A percentile compares a stretch with the other conserved stretches of the same genome.
phyloP scores from a whole-genome alignment of 2,888 invertebrate genomes.

The Furcula furcula region DNA sequence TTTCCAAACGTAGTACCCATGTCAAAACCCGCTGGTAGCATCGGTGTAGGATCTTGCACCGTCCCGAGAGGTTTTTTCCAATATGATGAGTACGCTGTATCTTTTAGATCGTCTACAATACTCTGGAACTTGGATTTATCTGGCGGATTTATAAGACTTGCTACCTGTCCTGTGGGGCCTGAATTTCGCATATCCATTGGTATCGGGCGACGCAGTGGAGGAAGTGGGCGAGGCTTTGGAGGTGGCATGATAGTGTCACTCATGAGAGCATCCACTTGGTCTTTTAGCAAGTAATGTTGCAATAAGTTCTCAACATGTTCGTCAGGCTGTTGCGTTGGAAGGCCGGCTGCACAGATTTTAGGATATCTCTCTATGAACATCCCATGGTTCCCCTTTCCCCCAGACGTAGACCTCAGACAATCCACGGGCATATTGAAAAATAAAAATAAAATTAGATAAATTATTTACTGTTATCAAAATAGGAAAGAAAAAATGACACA shows the following conservation, averaged over 20 bases:
- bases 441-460: slow-evolving; percentile 4
- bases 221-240: slow-evolving; percentile 42
- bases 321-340: slow-evolving; percentile 55
- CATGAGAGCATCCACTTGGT: slow-evolving; percentile 61
- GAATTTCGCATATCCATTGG: slow-evolving; percentile 49
- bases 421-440: slow-evolving; percentile 47
- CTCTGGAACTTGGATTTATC: slow-evolving; percentile 58
- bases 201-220: slow-evolving; percentile 51
- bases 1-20: slow-evolving; percentile 57
- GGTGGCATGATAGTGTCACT: slow-evolving; percentile 58
- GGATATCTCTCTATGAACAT: slow-evolving; percentile 61
- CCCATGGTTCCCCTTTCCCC: slow-evolving; percentile 66
- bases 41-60: slow-evolving; percentile 53
- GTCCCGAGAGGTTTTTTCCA: slow-evolving; percentile 58
- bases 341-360: slow-evolving; percentile 63
- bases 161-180: slow-evolving; percentile 44
- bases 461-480: slow-evolving; percentile 2
- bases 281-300: slow-evolving; percentile 59
- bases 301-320: slow-evolving; percentile 44
- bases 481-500: too few species aligned
- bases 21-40: slow-evolving; percentile 65
- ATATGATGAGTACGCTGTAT: slow-evolving; percentile 59
- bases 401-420: slow-evolving; percentile 52
- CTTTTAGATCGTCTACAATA: slow-evolving; percentile 58
- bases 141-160: slow-evolving; percentile 51